Conservation (phyloP, 1,140 invertebrate genomes). For the Sarcophaga peregrina region DNA sequence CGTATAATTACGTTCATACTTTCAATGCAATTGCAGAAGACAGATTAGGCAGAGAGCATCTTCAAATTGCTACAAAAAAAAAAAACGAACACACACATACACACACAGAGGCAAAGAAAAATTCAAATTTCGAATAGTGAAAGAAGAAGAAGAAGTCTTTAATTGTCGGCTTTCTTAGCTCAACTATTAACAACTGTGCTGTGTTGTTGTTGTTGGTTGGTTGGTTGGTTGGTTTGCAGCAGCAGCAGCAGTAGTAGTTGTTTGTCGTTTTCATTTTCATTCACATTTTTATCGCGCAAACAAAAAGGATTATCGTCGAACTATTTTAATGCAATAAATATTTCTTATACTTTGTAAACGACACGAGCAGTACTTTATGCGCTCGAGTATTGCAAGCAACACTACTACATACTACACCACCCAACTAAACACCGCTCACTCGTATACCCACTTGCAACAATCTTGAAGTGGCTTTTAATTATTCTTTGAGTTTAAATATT, state of each 20-base stretch:
- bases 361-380: not conserved
- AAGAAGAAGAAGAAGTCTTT: constrained; percentile 21
- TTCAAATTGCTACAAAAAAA: no score
- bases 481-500: constrained; percentile 41
- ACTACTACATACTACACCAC: not conserved
- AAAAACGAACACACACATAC: no score
- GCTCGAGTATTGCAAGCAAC: not conserved
- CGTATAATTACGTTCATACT: constrained; percentile 11
- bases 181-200: no score
- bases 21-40: not conserved
- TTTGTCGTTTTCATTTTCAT: not conserved
- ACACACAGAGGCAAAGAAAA: no score
- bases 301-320: constrained; percentile 40
- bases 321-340: constrained; percentile 42
- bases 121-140: not conserved
- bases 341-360: not conserved
- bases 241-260: not conserved
- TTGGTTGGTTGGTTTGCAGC: no score
- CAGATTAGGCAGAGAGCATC: constrained; percentile 11
- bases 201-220: no score
- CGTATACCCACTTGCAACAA: not conserved
- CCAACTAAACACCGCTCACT: not conserved
- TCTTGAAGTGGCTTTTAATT: constrained; percentile 29
- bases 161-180: constrained; percentile 30
- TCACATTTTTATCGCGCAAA: constrained; percentile 24